Percentiles rank a stretch among this genome's conserved stretches.
These are phyloP conservation scores for Rallus limicola DNA, from an alignment of 2,113 vertebrate species.

Conservation along the genomic window DNA sequence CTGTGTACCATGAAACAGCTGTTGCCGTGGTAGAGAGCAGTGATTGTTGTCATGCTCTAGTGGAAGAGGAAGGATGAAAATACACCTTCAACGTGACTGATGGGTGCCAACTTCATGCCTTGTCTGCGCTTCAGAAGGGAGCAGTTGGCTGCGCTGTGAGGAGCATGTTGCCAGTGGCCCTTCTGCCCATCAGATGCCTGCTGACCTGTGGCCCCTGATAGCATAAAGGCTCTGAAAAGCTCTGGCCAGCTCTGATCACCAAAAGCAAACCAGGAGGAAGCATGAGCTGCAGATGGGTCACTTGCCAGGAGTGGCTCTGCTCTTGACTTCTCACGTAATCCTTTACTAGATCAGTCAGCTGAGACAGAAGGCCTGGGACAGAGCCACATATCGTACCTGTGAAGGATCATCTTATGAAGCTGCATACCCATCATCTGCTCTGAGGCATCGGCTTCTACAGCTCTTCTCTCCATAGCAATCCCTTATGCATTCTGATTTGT, in stretches of 20 bases:
- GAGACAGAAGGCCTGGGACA: fast-evolving
- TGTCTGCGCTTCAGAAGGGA: not conserved
- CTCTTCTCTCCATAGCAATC: fast-evolving
- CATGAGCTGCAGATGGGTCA: not conserved
- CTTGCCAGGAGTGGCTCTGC: fast-evolving
- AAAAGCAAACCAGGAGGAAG: not conserved
- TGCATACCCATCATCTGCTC: fast-evolving
- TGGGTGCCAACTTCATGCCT: not conserved
- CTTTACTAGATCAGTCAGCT: fast-evolving
- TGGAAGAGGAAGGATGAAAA: not conserved
- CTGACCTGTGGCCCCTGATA: no score
- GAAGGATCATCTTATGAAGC: not conserved
- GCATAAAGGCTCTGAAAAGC: not conserved
- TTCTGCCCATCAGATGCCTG: fast-evolving
- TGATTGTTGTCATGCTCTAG: not conserved
- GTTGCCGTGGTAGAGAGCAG: not conserved
- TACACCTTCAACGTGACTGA: fast-evolving
- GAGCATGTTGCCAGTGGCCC: fast-evolving
- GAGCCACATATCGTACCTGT: not conserved
- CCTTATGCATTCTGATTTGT: no score
- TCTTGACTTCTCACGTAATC: fast-evolving
- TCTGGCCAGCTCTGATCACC: not conserved
- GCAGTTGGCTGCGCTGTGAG: fast-evolving
- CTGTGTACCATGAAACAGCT: not conserved
- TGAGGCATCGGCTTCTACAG: fast-evolving